Conservation (phyloP, 2,888 invertebrate species). For the Melanostoma scalare region DNA sequence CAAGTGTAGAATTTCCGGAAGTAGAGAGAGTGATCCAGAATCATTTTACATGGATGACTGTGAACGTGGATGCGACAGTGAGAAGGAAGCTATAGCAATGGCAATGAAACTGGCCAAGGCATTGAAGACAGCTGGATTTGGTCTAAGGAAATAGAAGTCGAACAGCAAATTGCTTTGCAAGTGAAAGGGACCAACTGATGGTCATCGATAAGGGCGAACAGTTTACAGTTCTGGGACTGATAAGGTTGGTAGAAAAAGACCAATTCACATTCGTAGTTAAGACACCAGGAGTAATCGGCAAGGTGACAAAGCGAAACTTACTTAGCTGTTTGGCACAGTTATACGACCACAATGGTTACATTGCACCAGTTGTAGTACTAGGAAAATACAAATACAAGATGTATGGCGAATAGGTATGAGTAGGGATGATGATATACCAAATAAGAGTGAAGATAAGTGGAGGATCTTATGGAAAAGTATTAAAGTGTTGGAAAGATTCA, state of each 20-base stretch:
- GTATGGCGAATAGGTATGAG: constrained; percentile 71
- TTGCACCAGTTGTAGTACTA: constrained; percentile 67
- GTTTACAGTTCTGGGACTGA: constrained; percentile 36
- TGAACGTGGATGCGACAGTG: constrained; percentile 18
- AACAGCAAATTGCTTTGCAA: constrained; percentile 20
- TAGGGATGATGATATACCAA: constrained; percentile 72
- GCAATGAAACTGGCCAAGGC: constrained; percentile 2
- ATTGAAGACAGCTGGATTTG: constrained; percentile 10
- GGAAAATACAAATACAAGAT: constrained; percentile 74
- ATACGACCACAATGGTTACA: constrained; percentile 73
- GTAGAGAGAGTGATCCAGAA: constrained; percentile 20
- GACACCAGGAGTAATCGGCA: constrained; percentile 1
- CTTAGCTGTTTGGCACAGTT: constrained; percentile 46
- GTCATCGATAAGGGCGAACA: neutral
- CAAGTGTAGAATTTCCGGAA: constrained; percentile 11
- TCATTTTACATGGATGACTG: constrained; percentile 48
- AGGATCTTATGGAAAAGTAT: constrained; percentile 3
- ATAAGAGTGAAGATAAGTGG: constrained; percentile 10
- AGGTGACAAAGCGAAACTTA: constrained; percentile 31
- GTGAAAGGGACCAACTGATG: constrained; percentile 7
- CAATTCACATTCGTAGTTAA: constrained; percentile 24
- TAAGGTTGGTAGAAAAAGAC: constrained; percentile 14
- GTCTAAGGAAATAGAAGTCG: constrained; percentile 36
- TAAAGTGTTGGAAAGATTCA: neutral
- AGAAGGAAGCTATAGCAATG: constrained; percentile 21